A percentile compares a stretch with the other conserved stretches of the same genome.
These are phyloP conservation scores for Eulithis prunata DNA, from an alignment of 2,888 invertebrate genomes.

Conservation along the genomic window DNA sequence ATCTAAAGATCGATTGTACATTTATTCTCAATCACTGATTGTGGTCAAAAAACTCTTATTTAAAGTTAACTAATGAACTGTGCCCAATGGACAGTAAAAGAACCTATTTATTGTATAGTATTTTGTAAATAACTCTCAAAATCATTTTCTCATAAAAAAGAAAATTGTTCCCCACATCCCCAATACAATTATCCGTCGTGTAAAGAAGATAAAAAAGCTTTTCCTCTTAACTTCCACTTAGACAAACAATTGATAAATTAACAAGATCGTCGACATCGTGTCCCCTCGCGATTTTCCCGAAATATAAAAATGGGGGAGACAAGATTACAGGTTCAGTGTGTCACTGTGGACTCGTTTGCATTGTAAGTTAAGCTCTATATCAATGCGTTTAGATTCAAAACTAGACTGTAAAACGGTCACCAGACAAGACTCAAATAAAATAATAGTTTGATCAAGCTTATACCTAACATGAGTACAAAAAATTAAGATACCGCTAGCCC, in stretches of 20 bases:
- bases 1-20: too few species aligned
- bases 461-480: too few species aligned
- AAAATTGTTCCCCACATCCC: slow-evolving; percentile 9
- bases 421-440: neutral
- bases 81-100: too few species aligned
- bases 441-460: neutral
- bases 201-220: slow-evolving; percentile 25
- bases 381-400: neutral
- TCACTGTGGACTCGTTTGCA: slow-evolving; percentile 7
- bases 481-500: too few species aligned
- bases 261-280: slow-evolving; percentile 69
- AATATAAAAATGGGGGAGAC: slow-evolving; percentile 70
- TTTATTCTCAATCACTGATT: too few species aligned
- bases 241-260: slow-evolving; percentile 74
- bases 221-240: slow-evolving; percentile 60
- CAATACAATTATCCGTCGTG: slow-evolving; percentile 27
- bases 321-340: slow-evolving; percentile 49
- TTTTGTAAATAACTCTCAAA: neutral
- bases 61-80: too few species aligned
- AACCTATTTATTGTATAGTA: neutral
- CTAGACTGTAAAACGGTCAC: too few species aligned
- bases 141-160: neutral
- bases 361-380: neutral
- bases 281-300: slow-evolving; percentile 55
- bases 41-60: too few species aligned